These are phyloP conservation scores for Glossosoma conforme DNA, from an alignment of 1,140 invertebrate genomes.

Conservation along the genomic window DNA sequence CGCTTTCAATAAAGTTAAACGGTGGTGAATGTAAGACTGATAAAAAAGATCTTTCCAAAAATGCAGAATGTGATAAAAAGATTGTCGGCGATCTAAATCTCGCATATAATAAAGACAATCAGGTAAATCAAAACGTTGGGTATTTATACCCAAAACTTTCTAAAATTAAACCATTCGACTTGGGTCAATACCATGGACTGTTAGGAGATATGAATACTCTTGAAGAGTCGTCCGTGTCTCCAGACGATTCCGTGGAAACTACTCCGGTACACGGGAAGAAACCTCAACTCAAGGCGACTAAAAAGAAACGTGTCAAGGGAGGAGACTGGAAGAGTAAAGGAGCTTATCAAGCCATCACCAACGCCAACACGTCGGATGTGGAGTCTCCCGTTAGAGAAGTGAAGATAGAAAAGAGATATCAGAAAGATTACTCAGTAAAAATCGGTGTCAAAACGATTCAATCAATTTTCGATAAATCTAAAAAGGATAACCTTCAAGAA, in stretches of 20 bases:
- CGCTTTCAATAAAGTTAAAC: too few species aligned
- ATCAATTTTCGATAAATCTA: constrained; percentile 39
- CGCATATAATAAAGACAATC: constrained; percentile 18
- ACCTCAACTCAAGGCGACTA: constrained; percentile 26
- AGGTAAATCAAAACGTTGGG: constrained; percentile 22
- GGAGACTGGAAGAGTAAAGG: constrained; percentile 47
- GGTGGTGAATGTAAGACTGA: constrained; percentile 13
- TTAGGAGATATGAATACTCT: constrained; percentile 12
- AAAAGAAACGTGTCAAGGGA: constrained; percentile 42
- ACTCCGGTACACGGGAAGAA: constrained; percentile 43
- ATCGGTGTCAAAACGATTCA: constrained; percentile 45
- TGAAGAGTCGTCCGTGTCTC: constrained; percentile 13
- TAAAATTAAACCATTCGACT: constrained; percentile 18
- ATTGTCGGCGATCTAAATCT: neutral
- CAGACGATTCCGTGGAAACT: constrained; percentile 32
- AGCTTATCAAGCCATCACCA: constrained; percentile 34
- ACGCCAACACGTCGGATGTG: constrained; percentile 24
- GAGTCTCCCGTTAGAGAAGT: constrained; percentile 18
- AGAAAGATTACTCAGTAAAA: constrained; percentile 15
- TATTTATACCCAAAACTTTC: constrained; percentile 23
- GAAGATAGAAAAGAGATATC: constrained; percentile 21
- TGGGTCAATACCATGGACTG: constrained; percentile 21
- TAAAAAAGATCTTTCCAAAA: constrained; percentile 12
- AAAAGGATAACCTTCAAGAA: constrained; percentile 6
- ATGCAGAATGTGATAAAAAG: constrained; percentile 12